These are phyloP conservation scores for Cercopithecus mona DNA, from an alignment of 2,113 vertebrate genomes.

Conservation along the genomic window DNA sequence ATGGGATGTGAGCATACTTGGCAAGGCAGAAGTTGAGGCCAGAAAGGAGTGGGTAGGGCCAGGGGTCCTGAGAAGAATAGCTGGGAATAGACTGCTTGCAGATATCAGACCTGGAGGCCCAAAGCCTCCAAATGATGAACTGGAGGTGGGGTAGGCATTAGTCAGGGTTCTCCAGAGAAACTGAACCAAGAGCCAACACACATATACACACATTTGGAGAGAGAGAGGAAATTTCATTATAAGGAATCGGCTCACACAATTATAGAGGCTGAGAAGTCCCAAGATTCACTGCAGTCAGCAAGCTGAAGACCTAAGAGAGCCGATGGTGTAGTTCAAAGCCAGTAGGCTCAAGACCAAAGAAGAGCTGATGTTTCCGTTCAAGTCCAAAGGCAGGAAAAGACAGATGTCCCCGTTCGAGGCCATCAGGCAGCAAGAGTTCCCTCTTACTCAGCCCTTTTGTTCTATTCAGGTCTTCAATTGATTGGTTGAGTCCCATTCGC, in stretches of 20 bases:
- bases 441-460: background rate
- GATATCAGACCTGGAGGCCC: background rate
- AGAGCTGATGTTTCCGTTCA: background rate
- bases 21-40: background rate
- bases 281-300: background rate
- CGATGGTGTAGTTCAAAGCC: too few relatives aligned
- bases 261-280: background rate
- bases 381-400: background rate
- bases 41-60: background rate
- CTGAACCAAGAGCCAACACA: background rate
- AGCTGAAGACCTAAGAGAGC: background rate
- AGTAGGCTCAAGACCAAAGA: background rate
- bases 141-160: fast-evolving
- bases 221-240: background rate
- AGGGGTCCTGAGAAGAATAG: background rate
- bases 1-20: background rate
- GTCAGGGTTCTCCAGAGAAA: background rate
- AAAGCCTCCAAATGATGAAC: background rate
- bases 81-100: background rate
- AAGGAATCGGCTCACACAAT: background rate
- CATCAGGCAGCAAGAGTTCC: background rate
- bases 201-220: background rate
- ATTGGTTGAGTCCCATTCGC: background rate
- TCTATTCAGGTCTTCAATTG: background rate
- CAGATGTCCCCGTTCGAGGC: background rate